phyloP scores from a whole-genome alignment of 1,140 invertebrate genomes.

The Euglossa dilemma region DNA sequence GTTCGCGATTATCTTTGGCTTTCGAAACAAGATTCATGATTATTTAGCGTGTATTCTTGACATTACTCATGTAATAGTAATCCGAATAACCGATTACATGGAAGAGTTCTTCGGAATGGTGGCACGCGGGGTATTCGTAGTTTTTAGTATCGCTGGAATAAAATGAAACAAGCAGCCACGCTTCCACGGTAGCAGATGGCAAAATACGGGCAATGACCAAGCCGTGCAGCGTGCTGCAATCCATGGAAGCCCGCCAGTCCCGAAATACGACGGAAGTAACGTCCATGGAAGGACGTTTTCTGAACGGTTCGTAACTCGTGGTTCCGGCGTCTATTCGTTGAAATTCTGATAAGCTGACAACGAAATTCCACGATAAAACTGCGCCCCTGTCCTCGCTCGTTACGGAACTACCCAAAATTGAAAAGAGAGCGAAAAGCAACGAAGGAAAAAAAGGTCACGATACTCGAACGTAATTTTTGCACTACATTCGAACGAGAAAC shows the following conservation, averaged over 20 bases:
- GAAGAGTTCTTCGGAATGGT: too few relatives aligned
- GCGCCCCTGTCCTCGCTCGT: background rate
- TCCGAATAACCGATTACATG: too few relatives aligned
- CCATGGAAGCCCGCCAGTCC: conserved; percentile 64
- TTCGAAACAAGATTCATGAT: background rate
- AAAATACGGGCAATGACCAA: conserved; percentile 63
- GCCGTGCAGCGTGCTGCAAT: conserved; percentile 22
- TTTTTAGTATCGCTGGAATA: background rate
- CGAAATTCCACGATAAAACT: background rate
- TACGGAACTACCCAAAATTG: background rate
- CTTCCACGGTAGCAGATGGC: conserved; percentile 33
- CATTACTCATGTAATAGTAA: too few relatives aligned
- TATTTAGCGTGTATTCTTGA: too few relatives aligned
- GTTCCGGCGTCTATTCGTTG: conserved; percentile 30
- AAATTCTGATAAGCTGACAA: conserved; percentile 14
- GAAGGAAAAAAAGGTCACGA: too few relatives aligned
- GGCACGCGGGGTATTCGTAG: background rate
- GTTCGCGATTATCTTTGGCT: background rate
- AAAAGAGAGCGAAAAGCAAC: background rate
- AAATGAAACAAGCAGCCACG: background rate
- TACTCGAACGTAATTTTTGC: too few relatives aligned
- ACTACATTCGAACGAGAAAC: too few relatives aligned
- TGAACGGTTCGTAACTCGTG: conserved; percentile 53
- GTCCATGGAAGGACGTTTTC: conserved; percentile 56
- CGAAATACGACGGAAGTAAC: conserved; percentile 67